phyloP scores from a whole-genome alignment of 2,888 invertebrate genomes.

The Sycophila texana region DNA sequence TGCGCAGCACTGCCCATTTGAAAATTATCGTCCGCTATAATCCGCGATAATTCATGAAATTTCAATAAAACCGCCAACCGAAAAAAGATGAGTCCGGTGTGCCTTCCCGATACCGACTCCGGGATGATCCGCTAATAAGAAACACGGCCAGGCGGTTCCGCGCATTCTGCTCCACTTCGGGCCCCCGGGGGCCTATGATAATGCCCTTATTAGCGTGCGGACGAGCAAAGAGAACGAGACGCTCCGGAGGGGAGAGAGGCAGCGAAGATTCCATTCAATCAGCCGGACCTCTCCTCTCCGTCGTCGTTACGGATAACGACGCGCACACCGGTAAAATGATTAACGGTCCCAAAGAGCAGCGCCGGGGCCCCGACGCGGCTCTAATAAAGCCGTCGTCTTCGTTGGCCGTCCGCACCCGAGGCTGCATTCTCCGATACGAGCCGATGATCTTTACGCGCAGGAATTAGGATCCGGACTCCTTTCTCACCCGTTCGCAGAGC shows the following conservation, averaged over 20 bases:
- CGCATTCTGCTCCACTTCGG: constrained; percentile 16
- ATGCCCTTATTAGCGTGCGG: constrained; percentile 40
- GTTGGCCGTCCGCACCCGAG: neutral
- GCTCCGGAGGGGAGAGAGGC: neutral
- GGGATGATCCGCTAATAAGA: constrained; percentile 12
- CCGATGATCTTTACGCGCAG: constrained; percentile 4
- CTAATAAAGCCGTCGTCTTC: constrained; percentile 35
- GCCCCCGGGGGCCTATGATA: constrained; percentile 33
- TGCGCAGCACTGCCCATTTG: no score
- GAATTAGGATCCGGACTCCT: constrained; percentile 6
- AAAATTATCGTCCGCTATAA: no score
- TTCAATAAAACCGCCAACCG: no score
- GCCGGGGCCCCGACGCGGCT: constrained; percentile 4
- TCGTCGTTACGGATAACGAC: constrained; percentile 40
- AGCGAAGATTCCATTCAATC: neutral
- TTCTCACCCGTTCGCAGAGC: neutral
- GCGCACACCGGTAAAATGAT: constrained; percentile 38
- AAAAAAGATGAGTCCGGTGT: no score
- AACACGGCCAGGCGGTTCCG: neutral
- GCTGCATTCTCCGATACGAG: constrained; percentile 17
- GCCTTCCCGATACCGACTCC: neutral
- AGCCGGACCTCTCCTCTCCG: neutral
- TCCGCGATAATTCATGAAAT: no score
- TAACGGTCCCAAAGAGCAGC: constrained; percentile 30
- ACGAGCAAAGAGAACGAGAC: no score